Evolutionary conservation across 2,797 vertebrate genomes (phyloP), one percentile per base, ranked within the genome.

Genomic region (Phrynocephalus forsythii): DNA sequence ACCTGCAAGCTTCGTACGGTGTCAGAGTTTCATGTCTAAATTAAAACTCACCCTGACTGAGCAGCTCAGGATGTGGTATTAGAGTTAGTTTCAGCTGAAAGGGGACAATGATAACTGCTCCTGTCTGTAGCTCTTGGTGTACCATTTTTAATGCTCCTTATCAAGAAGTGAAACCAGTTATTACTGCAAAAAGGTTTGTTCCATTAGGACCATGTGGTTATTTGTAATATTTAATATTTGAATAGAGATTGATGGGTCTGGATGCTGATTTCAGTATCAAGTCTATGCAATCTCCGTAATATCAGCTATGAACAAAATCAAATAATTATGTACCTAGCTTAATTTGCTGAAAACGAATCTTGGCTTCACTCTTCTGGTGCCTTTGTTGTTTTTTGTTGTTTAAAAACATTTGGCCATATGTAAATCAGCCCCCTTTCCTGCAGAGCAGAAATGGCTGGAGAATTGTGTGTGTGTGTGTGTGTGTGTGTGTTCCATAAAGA

Each of bases 31-130:
- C 0, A 79, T 63, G 7, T n/a, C 30, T 82, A 89, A 69, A 82
- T 84, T 16, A 69, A 60, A 52, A 84, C 76, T 88, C 72, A 66
- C 73, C 69, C 83, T 72, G 85, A 0, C 15, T 26, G 79, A 24
- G 80, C 8, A 0, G 0, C 22, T 72, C 0, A 0, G 9, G 56
- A 63, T 0, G 0, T 92, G 52, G 79, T 80, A 2, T 76, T 20
- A 15, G 71, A 85, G 7, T 1, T 28, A 56, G 71, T 84, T 84
- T 80, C 48, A 24, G 8, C 44, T 79, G 0, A 0, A 66, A 86
- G 63, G 30, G 84, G 69, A 6, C 18, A 38, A 24, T 0, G 0
- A 69, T 77, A 73, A 2, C 50, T 50, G 67, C 11, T 79, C 3
- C 20, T 26, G 33, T 79, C 26, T 79, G 9, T 22, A 20, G 3